A percentile compares a stretch with the other conserved stretches of the same genome.
These are phyloP conservation scores for Sturmia bella DNA, from an alignment of 2,888 invertebrate species.

Conservation along the genomic window DNA sequence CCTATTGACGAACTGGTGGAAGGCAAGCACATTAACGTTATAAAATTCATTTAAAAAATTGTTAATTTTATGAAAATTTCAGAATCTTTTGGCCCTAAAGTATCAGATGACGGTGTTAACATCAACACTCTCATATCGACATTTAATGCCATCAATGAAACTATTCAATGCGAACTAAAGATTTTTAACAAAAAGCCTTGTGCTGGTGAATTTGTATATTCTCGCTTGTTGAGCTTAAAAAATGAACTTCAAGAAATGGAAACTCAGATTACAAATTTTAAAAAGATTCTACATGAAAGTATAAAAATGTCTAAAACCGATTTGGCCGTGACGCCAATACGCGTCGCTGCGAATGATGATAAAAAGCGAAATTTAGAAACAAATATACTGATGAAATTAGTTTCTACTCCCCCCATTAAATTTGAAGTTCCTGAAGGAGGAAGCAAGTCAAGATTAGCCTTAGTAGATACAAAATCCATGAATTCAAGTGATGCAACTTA, in stretches of 20 bases:
- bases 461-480: slow-evolving; percentile 75
- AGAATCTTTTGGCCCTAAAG: slow-evolving; percentile 56
- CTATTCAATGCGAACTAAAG: slow-evolving; percentile 75
- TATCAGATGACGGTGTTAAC: slow-evolving; percentile 65
- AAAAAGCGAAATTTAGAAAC: slow-evolving; percentile 55
- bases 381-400: slow-evolving; percentile 74
- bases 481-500: slow-evolving; percentile 72
- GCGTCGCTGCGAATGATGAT: slow-evolving; percentile 3
- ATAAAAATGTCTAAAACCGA: slow-evolving; percentile 67
- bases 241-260: slow-evolving; percentile 75
- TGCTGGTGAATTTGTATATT: slow-evolving; percentile 74
- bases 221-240: slow-evolving; percentile 73
- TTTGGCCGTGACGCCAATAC: slow-evolving; percentile 60
- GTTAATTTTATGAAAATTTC: slow-evolving; percentile 20
- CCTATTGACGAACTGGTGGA: slow-evolving; percentile 55
- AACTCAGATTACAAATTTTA: slow-evolving; percentile 74
- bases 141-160: slow-evolving; percentile 74
- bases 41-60: neutral
- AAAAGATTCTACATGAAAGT: slow-evolving; percentile 71
- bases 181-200: slow-evolving; percentile 74
- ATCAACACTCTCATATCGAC: slow-evolving; percentile 73
- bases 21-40: slow-evolving; percentile 43
- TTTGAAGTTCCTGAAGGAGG: slow-evolving; percentile 72
- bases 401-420: slow-evolving; percentile 79
- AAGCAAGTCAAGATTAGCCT: slow-evolving; percentile 75